Conservation (phyloP, 2,888 invertebrate species). For the Druceiella hillmani region DNA sequence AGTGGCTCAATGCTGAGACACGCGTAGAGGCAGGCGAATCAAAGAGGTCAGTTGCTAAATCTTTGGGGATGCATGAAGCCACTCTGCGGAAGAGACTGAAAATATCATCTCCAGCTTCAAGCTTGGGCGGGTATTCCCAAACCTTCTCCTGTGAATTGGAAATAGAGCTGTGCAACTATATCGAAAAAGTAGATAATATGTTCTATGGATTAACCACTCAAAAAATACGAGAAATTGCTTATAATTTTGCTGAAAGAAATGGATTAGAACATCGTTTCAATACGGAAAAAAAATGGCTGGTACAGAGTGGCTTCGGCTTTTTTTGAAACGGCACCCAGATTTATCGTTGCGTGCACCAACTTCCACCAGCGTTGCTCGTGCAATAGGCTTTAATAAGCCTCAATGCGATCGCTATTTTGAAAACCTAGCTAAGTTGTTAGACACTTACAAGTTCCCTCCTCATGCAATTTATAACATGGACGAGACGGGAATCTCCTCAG, state of each 20-base stretch:
- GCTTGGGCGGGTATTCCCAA: slow-evolving; percentile 12
- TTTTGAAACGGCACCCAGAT: slow-evolving; percentile 10
- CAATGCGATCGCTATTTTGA: slow-evolving; percentile 4
- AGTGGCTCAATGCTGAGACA: too few species aligned
- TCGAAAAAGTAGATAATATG: slow-evolving; percentile 11
- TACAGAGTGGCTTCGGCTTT: slow-evolving; percentile 12
- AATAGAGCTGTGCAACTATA: slow-evolving; percentile 11
- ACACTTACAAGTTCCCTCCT: slow-evolving; percentile 9
- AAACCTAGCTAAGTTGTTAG: slow-evolving; percentile 7
- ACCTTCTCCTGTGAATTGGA: slow-evolving; percentile 11
- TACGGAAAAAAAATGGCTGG: slow-evolving; percentile 10
- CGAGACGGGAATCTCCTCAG: slow-evolving; percentile 18
- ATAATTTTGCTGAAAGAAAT: slow-evolving; percentile 11
- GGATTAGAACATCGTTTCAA: slow-evolving; percentile 2
- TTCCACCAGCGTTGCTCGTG: slow-evolving; percentile 5
- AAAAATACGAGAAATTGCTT: slow-evolving; percentile 13
- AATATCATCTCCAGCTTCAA: slow-evolving; percentile 11
- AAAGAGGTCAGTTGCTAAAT: too few species aligned
- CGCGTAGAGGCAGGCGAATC: too few species aligned
- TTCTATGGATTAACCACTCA: slow-evolving; percentile 12
- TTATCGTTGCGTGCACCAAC: neutral
- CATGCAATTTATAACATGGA: slow-evolving; percentile 12
- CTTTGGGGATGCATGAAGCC: slow-evolving; percentile 13
- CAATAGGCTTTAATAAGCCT: neutral
- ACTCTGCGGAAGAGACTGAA: slow-evolving; percentile 12